Evolutionary conservation across 1,140 invertebrate genomes (phyloP), one percentile per base, ranked within the genome.

Genomic region (Drosophila bocki): DNA sequence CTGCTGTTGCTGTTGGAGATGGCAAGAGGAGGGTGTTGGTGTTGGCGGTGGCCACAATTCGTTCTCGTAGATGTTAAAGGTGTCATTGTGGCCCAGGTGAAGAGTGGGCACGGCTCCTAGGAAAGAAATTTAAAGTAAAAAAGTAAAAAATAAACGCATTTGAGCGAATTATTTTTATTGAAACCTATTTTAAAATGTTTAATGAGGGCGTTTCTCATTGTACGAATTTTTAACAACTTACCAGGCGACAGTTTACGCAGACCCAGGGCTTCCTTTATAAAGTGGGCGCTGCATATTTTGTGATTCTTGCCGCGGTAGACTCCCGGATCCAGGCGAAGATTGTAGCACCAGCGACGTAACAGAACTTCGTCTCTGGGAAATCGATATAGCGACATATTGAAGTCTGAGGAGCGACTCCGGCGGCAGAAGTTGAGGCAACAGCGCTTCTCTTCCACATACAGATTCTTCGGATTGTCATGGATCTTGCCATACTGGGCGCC

Each of bases 271-370:
- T 92, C 91, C 44, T 92, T 92, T 15, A 92, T 90, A 12, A 92
- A 92, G 57, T 92, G 91, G 7, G 87, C 82, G 37, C 91, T 92
- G 54, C 91, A 92, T 68, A 92, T 92, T 80, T 92, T 92, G 41
- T 92, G 91, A 65, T 92, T 92, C 61, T 92, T 92, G 15, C 91
- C 91, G 4, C 91, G 87, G 78, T 92, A 92, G 0, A 91, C 84
- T 3, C 75, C 74, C 3, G 91, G 91, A 79, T 92, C 91, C 3
- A 92, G 72, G 1, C 91, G 71, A 1, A 92, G 62, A 69, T 92
- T 92, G 47, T 92, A 92, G 69, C 91, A 92, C 91, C 91, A 92
- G n/a, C 91, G 87, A 13, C 82, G 75, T 4, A 92, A 42, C 3
- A 92, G 53, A 1, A 83, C 80, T 54, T 92, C 91, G 61, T 92